Base-by-base conservation (phyloP, 2,888 invertebrate genomes). In the Pseudoips prasinana region DNA sequence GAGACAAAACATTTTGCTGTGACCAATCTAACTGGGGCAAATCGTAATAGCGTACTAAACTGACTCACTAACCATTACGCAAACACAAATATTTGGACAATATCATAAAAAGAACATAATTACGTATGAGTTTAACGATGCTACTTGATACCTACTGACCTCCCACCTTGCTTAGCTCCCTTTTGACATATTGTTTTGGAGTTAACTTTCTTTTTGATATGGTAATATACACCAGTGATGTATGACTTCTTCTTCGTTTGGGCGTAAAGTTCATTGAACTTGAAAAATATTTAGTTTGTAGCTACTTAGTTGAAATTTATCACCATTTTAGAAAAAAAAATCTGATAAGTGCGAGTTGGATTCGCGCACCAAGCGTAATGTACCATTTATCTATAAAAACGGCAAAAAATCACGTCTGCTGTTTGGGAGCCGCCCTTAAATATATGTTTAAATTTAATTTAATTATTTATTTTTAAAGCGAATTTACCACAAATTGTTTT, bases 21-120 rank as follows among this genome's bases (percentile, higher is more conserved):
- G 51, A 63, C 57, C 53, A 50, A 52, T 54, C 58, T 46, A 71
- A 72, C 62, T 74, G 52, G 71, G 63, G 48, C 73, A 55, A 57
- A 60, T 57, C 61, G 59, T 52, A 57, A 58, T 58, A 48, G 53
- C 38, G 44, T 35, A 46, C 54, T 39, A 48, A 56, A 50, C 40
- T 66, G 66, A 65, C 56, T 65, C 66, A 66, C 53, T 53, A 53
- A 53, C 57, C 59, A 60, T 60, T 39, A 61, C 52, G 63, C 48
- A 61, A 67, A 60, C 60, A 61, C 48, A 48, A 58, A 58, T 54
- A 54, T 59, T 59, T 53, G 42, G 27, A 5, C 5, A 14, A 42
- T 43, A 46, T 46, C 47, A 46, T 46, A 51, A 42, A 56, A 49
- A 54, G 4, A 50, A 40, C 39, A 45, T 14, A 14, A 50, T 46